Evolutionary conservation across 1,140 invertebrate genomes (phyloP).

Genomic region (Matsumurasca onukii): DNA sequence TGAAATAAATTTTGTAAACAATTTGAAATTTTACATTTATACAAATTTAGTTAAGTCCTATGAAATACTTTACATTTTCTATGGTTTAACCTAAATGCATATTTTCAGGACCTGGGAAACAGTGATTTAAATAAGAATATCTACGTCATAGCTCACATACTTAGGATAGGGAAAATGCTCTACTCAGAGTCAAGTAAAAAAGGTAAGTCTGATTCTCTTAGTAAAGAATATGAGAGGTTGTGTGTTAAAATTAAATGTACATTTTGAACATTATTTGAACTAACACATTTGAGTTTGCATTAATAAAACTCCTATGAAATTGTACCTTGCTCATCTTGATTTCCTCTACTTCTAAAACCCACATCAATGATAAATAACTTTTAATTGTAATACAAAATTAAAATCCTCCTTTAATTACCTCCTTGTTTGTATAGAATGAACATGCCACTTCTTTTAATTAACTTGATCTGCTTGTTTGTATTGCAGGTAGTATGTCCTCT

Average conservation of each 20-base stretch:
- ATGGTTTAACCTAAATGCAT: neutral
- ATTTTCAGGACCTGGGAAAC: constrained; percentile 67
- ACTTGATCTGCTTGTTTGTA: neutral
- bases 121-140: constrained; percentile 79
- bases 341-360: no score
- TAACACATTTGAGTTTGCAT: no score
- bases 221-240: no score
- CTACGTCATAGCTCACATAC: constrained; percentile 84
- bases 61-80: neutral
- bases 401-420: no score
- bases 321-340: no score
- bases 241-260: no score
- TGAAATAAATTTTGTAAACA: neutral
- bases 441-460: no score
- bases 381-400: no score
- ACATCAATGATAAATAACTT: no score
- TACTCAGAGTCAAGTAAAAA: constrained; percentile 75
- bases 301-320: no score
- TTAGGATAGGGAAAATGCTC: constrained; percentile 84
- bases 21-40: neutral
- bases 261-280: neutral
- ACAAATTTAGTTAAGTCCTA: neutral
- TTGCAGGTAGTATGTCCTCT: constrained; percentile 7
- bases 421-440: no score
- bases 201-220: no score